Conservation (phyloP, 2,113 vertebrate species). For the Aegypius monachus region DNA sequence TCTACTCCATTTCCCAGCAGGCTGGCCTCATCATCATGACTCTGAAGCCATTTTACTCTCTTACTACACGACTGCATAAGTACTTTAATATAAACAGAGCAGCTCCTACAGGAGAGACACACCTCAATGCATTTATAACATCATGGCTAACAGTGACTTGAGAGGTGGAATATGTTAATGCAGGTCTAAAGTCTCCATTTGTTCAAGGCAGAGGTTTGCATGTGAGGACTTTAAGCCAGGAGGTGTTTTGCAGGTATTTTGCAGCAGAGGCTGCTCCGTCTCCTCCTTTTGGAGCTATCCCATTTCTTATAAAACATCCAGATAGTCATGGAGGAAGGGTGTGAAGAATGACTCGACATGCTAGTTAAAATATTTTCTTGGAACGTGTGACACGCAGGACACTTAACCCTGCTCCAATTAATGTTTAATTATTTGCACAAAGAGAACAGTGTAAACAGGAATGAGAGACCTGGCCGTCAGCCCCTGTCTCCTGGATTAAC, state of each 20-base stretch:
- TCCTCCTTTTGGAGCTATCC: neutral
- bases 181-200: neutral
- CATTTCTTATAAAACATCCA: neutral
- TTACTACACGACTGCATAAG: neutral
- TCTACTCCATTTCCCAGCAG: neutral
- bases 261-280: neutral
- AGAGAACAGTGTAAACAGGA: slow-evolving; percentile 3
- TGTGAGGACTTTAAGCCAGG: neutral
- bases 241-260: neutral
- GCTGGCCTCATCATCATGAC: neutral
- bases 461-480: neutral
- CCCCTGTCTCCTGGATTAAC: neutral
- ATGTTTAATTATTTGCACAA: slow-evolving; percentile 10
- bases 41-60: neutral
- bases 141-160: neutral
- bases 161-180: neutral
- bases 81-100: neutral
- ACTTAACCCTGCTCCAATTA: slow-evolving; percentile 4
- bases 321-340: slow-evolving; percentile 1
- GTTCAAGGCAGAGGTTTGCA: neutral
- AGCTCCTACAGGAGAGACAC: neutral
- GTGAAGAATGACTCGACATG: slow-evolving; percentile 19
- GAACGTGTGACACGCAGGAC: slow-evolving; percentile 14
- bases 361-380: slow-evolving; percentile 39
- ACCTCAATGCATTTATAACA: neutral